Conservation (phyloP, 2,888 invertebrate species). For the Lypha dubia region DNA sequence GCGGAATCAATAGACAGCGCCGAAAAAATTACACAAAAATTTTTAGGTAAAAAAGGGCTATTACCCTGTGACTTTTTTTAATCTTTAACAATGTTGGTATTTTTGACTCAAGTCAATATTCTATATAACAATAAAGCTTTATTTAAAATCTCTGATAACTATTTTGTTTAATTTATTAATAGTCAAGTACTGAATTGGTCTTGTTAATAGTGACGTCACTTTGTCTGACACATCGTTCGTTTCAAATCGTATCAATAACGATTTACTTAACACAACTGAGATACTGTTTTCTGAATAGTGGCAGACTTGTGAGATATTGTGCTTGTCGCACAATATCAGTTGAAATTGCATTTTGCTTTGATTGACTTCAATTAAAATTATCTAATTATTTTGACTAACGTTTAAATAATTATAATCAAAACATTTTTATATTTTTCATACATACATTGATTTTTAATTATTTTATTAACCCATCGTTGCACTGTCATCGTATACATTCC, state of each 20-base stretch:
- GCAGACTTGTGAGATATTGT: not conserved
- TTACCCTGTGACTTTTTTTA: no score
- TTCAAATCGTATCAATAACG: not conserved
- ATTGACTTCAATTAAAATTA: not conserved
- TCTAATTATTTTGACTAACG: not conserved
- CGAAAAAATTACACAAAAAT: no score
- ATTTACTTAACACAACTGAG: no score
- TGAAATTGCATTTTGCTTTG: not conserved
- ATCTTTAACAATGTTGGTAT: no score
- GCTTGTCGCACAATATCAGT: not conserved
- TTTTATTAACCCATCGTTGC: not conserved
- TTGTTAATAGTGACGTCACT: not conserved
- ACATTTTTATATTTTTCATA: not conserved
- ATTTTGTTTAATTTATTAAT: no score
- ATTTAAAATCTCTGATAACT: no score
- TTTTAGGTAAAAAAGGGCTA: no score
- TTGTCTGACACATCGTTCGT: not conserved
- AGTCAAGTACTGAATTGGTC: not conserved
- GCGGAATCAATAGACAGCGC: no score
- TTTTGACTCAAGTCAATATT: no score
- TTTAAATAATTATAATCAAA: not conserved
- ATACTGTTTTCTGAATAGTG: no score
- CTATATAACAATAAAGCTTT: no score
- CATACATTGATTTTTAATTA: slow-evolving; percentile 1
- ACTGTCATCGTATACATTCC: not conserved